Evolutionary conservation across 1,140 invertebrate species (phyloP).

Genomic region (Microplitis demolitor): DNA sequence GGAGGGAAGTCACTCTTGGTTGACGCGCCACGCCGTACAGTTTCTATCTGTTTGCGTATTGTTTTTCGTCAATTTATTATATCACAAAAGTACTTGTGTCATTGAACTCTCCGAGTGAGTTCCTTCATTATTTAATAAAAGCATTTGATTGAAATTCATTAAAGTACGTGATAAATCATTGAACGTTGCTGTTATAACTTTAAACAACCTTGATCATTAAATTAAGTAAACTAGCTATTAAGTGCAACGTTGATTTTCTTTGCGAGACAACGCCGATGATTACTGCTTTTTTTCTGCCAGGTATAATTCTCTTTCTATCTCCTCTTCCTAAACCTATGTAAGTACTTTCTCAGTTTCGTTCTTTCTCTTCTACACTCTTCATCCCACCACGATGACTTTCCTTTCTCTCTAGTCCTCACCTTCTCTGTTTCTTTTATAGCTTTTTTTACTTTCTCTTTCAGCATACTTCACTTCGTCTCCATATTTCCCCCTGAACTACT

Average conservation of each 20-base stretch:
- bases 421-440: not conserved
- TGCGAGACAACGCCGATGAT: too few relatives aligned
- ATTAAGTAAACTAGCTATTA: too few relatives aligned
- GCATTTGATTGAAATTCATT: too few relatives aligned
- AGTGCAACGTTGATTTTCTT: too few relatives aligned
- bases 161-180: not conserved
- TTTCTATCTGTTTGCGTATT: too few relatives aligned
- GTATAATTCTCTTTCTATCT: not conserved
- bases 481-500: not conserved
- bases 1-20: too few relatives aligned
- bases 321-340: not conserved
- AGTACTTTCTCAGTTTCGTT: not conserved
- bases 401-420: not conserved
- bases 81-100: too few relatives aligned
- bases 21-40: too few relatives aligned
- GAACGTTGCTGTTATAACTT: not conserved
- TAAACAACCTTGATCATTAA: too few relatives aligned
- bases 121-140: too few relatives aligned
- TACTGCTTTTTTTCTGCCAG: not conserved
- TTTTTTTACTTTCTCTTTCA: not conserved
- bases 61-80: too few relatives aligned
- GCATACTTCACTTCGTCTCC: not conserved
- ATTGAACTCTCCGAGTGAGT: too few relatives aligned
- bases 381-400: not conserved
- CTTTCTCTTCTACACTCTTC: slow-evolving; percentile 7